Base-by-base conservation (phyloP, 1,140 invertebrate genomes). In the Spodoptera frugiperda region DNA sequence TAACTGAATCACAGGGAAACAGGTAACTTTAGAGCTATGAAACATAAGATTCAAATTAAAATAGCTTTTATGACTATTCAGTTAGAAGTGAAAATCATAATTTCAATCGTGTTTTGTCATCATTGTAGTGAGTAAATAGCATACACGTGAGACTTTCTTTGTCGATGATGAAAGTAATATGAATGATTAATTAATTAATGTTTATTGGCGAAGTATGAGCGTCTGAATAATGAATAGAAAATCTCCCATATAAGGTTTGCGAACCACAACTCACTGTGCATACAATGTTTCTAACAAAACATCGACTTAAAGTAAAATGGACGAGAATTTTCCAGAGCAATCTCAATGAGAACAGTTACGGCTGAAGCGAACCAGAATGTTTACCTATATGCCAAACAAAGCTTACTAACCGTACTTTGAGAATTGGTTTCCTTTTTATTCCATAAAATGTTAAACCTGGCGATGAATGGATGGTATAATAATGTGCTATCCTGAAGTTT, bases 141-240 rank as follows among this genome's bases (percentile, higher is more conserved):
- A 19, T 44, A 19, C 15, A 14, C 21, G 44, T 2, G 15, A 44
- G 10, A 63, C 63, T 67, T 67, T 67, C 63, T 49, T 46, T 48
- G 10, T 1, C 39, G 33, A 67, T 49, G 63, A 67, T 48, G 44
- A 67, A 46, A 25, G 21, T 21, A 65, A 17, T 14, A 49, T 49
- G 63, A 49, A n/a, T 67, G 63, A 49, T n/a, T 19, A 25, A 67
- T 25, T 14, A n/a, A 67, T 67, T 12, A 67, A 17, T 25, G 14
- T 67, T 49, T 67, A 9, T 49, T 25, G 21, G 48, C 46, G 6
- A 17, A 25, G 21, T 9, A 61, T 33, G 11, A 6, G 12, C 3
- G 21, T 57, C 21, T 57, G 54, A 57, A 57, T 25, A 25, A 11
- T 57, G 54, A 57, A 11, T 57, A 9, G 11, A 54, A 21, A 19